Evolutionary conservation across 64 coral and sea anemone genomes (phyloP).

Genomic region (Catalaphyllia jardinei): DNA sequence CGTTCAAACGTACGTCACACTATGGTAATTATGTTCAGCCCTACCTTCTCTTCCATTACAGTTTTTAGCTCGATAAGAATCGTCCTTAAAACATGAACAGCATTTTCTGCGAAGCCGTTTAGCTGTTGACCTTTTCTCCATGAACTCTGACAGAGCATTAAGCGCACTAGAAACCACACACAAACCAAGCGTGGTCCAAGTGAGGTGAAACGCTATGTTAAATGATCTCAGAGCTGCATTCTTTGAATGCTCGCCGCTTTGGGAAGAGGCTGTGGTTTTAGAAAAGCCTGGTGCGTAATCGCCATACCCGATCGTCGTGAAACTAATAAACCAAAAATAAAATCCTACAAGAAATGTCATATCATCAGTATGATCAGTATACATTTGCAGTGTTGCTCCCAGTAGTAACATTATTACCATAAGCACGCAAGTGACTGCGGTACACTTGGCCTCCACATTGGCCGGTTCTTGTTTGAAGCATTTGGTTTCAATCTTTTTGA

Average conservation of each 20-base stretch:
- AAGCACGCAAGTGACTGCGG: background rate
- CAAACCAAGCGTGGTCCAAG: conserved; percentile 4
- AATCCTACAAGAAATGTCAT: conserved; percentile 43
- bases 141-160: background rate
- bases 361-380: background rate
- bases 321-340: conserved; percentile 74
- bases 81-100: background rate
- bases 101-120: background rate
- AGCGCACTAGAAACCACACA: conserved; percentile 32
- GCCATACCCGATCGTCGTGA: conserved; percentile 92
- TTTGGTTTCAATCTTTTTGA: conserved; percentile 26
- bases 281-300: conserved; percentile 62
- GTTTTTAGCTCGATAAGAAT: background rate
- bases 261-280: background rate
- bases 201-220: background rate
- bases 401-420: conserved; percentile 5
- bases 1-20: background rate
- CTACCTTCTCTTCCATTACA: background rate
- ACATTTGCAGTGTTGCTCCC: conserved; percentile 6
- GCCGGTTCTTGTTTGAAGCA: conserved; percentile 29
- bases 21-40: background rate
- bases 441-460: background rate
- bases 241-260: background rate
- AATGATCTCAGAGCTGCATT: background rate
- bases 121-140: background rate